Evolutionary conservation across 2,113 vertebrate species (phyloP), one percentile per base, ranked within the genome.

Genomic region (Prionailurus bengalensis): DNA sequence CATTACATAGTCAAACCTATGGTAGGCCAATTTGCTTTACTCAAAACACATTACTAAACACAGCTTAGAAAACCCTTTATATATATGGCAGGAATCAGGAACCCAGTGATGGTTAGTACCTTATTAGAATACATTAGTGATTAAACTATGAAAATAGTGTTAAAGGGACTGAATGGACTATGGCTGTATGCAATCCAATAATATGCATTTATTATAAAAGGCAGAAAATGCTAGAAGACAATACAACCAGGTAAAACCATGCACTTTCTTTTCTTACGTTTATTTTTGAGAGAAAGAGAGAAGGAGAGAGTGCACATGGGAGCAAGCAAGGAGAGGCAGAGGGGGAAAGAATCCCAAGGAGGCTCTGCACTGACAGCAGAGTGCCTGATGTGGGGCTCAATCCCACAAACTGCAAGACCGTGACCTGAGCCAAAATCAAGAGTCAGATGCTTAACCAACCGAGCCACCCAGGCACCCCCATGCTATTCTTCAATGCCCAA

Each of bases 1-100:
- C 51, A 85, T 11, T 84, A 73, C 5, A n/a, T 16, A 92, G 31
- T 61, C 74, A 86, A 89, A 73, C 23, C 5, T 71, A 63, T 31
- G 10, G 13, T 23, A 2, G 4, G 25, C 53, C 36, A 68, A 82
- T 27, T 15, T 94, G 79, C 58, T 96, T 78, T 96, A 73, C 51
- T 86, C 45, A 83, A 91, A 95, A 71, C n/a, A 25, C 17, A 33
- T 39, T 90, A 66, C 79, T 89, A 51, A 84, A 95, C n/a, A 92
- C 19, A 79, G 53, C 55, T 63, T 39, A 33, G 36, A 27, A 66
- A 94, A 95, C 76, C 45, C 17, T 48, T 53, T 29, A 71, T n/a
- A 33, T 42, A 65, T 33, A 90, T 70, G 31, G 53, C 58, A 80
- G 31, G 53, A 58, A 91, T 79, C 48, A 85, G 81, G 48, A 94